Base-by-base conservation (phyloP, 2,888 invertebrate genomes). In the Congeria kusceri region DNA sequence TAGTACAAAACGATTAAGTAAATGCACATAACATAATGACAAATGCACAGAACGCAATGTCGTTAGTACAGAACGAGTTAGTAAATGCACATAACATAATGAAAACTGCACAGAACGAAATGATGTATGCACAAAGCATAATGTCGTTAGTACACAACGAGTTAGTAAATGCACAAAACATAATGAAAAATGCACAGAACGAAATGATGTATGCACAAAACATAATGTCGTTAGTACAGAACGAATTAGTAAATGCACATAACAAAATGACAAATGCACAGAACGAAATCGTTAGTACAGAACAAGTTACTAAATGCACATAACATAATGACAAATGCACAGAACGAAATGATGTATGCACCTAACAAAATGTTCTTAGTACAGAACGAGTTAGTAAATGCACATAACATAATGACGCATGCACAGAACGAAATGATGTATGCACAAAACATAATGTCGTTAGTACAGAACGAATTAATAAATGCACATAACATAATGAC, bases 121-220 rank as follows among this genome's bases (percentile, higher is more conserved):
- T 32, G 32, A 32, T 11, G 11, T 11, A 32, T 32, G 32, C 32
- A 32, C 32, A 32, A 4, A 32, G 11, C 32, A 32, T 32, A 32
- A 32, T 32, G 32, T 7, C 32, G 11, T 11, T 7, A 7, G 32
- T 11, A 32, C 32, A 32, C 32, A 32, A 32, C 32, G 11, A 7
- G 11, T 7, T 32, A 11, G 11, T 11, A 32, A 32, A 32, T 32
- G 32, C 32, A 32, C 32, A 32, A 4, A 32, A 32, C 53, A 53
- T 53, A 53, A 53, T 13, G 53, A 20, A 3, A n/a, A 20, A 53
- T 53, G 39, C 23, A 56, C 66, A 66, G 32, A 66, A 66, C 29
- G 32, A 32, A 56, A 56, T 18, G 23, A 56, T 32, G 32, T 32
- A 28, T 56, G 13, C n/a, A 56, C 28, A 66, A 23, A 39, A 66